Conservation (phyloP, 2,888 invertebrate genomes). For the Caenorhabditis sp. region DNA sequence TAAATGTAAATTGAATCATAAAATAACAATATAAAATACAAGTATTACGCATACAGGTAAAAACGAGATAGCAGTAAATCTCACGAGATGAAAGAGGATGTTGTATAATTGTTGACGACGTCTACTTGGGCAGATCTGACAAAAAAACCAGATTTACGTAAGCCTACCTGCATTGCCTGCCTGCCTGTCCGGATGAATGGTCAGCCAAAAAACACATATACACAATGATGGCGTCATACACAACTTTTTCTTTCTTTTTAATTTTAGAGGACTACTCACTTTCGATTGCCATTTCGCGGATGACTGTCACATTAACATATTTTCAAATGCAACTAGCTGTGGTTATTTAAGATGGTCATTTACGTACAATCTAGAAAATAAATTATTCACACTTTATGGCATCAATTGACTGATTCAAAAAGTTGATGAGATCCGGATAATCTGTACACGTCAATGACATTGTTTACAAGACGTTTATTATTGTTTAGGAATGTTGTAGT, state of each 20-base stretch:
- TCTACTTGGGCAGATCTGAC: background rate
- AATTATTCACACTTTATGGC: too few relatives aligned
- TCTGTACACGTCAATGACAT: too few relatives aligned
- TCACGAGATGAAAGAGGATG: background rate
- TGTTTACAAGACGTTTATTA: too few relatives aligned
- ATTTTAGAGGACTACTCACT: background rate
- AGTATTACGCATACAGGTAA: background rate
- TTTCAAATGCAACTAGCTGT: background rate
- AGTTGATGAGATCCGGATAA: too few relatives aligned
- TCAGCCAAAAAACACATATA: background rate
- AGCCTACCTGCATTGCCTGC: background rate
- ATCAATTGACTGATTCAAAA: too few relatives aligned
- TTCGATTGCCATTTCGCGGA: background rate
- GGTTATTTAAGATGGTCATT: background rate
- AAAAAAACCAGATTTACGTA: background rate
- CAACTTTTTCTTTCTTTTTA: background rate
- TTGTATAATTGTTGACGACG: background rate
- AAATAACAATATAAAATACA: background rate
- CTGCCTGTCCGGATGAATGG: background rate
- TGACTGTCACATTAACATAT: background rate
- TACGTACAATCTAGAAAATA: background rate
- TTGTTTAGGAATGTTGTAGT: too few relatives aligned
- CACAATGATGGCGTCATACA: background rate
- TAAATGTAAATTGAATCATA: background rate
- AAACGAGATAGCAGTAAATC: background rate